Evolutionary conservation across 92 coral and sea anemone species (phyloP), one percentile per base, ranked within the genome.

Genomic region (Zoanthus gigantus): DNA sequence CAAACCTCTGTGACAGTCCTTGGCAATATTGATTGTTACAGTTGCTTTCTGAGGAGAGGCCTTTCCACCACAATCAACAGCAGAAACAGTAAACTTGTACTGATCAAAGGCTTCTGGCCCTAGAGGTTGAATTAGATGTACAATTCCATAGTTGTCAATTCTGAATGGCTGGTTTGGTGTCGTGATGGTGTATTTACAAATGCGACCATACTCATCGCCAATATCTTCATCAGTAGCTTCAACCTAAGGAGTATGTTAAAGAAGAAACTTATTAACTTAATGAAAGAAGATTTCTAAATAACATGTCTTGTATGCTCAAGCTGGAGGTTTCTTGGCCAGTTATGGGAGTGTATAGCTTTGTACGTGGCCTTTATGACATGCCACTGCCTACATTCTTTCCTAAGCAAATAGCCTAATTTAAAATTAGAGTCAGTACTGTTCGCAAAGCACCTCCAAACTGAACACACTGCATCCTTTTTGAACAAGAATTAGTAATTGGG

Each of bases 11-110:
- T 88, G 90, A 54, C 99, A 96, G 63, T 82, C 90, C 46, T 89
- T 92, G 12, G 88, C 80, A 6, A 96, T 93, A 54, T 83, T 85
- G 46, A 96, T 88, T 47, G 91, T 89, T 10, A 97, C 94, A 48
- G 47, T 71, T 14, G 98, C 72, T 57, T 85, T 86, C 9, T 86
- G 88, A 23, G 86, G 18, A 0, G 99, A 97, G 87, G 93, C 85
- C 73, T 87, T 88, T 30, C 98, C 97, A 42, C 96, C 95, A 82
- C 99, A 97, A 77, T 97, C 99, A 23, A 89, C 87, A 4, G 99
- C 99, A 78, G 94, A 85, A 23, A 97, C 95, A 69, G 90, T 87
- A 52, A 97, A 97, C 37, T 89, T 91, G 71, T 93, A 97, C 77
- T 76, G 83, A 23, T 84, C 84, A 6, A 92, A 89, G 56, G 96